These are phyloP conservation scores for Chrysemys picta DNA, from an alignment of 2,113 vertebrate genomes.

Conservation along the genomic window DNA sequence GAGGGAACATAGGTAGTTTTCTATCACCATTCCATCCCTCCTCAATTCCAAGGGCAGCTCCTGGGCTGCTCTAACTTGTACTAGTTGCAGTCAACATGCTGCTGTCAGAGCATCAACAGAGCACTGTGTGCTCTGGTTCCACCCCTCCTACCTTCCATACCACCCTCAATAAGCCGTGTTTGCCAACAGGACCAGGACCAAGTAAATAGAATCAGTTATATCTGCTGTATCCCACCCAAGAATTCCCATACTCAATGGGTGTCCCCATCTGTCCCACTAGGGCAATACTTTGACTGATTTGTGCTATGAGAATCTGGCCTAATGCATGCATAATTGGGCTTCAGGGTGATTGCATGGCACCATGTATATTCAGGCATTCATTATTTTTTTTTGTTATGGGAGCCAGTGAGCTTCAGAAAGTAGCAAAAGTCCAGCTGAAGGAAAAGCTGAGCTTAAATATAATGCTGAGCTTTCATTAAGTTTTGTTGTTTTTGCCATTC, in stretches of 20 bases:
- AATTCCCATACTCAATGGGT: not conserved
- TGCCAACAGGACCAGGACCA: fast-evolving
- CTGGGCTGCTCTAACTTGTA: not conserved
- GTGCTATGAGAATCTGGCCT: not conserved
- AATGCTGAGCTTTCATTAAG: not conserved
- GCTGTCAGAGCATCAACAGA: not conserved
- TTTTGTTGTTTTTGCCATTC: not conserved
- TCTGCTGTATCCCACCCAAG: not conserved
- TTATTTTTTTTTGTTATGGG: not conserved
- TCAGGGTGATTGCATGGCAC: not conserved
- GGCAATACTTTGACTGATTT: not conserved
- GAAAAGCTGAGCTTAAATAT: not conserved
- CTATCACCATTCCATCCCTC: not conserved
- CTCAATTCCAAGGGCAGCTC: not conserved
- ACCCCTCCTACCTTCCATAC: not conserved
- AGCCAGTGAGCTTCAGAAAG: not conserved
- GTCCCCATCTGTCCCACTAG: not conserved
- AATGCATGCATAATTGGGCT: not conserved
- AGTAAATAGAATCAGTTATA: fast-evolving
- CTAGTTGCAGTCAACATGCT: not conserved
- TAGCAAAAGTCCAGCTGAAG: not conserved
- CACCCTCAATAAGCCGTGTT: not conserved
- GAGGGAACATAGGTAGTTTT: not conserved
- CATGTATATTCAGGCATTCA: not conserved
- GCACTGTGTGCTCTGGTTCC: not conserved